A percentile compares a stretch with the other conserved stretches of the same genome.
phyloP scores from a whole-genome alignment of 2,113 vertebrate species.

The Nycticebus coucang region DNA sequence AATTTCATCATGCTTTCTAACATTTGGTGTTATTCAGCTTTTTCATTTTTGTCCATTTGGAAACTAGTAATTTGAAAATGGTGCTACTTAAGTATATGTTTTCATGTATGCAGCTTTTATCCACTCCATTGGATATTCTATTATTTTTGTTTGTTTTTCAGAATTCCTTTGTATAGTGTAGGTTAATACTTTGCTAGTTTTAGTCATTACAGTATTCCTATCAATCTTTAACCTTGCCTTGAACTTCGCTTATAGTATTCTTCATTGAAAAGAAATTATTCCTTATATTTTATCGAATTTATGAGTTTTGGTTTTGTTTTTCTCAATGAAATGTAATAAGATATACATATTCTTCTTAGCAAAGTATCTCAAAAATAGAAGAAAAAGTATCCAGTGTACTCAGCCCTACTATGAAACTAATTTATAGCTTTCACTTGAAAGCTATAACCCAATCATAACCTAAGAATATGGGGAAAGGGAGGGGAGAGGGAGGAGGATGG shows the following conservation, averaged over 20 bases:
- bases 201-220: background rate
- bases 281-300: background rate
- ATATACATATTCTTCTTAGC: no score
- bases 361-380: no score
- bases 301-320: background rate
- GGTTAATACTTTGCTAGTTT: background rate
- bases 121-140: background rate
- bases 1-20: background rate
- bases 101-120: background rate
- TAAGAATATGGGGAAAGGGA: no score
- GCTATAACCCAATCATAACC: no score
- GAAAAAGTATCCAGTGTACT: no score
- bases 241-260: background rate
- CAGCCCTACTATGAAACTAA: no score
- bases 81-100: background rate
- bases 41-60: slow-evolving; percentile 25
- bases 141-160: background rate
- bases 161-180: background rate
- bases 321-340: background rate
- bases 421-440: no score
- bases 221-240: background rate
- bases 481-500: no score
- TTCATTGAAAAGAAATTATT: background rate
- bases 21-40: background rate
- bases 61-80: slow-evolving; percentile 42